Percentiles rank a stretch among this genome's conserved stretches.
Conservation (phyloP, 1,140 invertebrate genomes). For the Bombus polaris region DNA sequence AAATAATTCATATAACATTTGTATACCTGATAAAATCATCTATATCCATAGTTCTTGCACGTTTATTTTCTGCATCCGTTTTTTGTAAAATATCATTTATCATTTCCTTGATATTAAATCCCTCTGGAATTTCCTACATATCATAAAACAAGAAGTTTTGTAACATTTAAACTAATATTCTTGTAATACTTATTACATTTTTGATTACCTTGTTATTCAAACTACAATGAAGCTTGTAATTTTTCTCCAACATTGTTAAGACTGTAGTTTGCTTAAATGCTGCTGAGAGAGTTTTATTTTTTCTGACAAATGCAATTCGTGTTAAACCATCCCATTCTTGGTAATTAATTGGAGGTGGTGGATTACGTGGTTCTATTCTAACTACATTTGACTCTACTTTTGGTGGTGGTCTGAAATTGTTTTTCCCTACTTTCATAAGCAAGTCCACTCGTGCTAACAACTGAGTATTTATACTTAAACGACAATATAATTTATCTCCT, state of each 20-base stretch:
- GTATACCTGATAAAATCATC: constrained; percentile 95
- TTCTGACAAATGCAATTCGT: constrained; percentile 96
- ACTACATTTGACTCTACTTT: constrained; percentile 99
- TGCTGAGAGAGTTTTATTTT: constrained; percentile 96
- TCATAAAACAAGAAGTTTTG: constrained; percentile 37
- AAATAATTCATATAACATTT: constrained; percentile 6
- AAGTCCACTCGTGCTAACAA: constrained; percentile 97
- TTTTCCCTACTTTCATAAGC: constrained; percentile 99
- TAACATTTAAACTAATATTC: background rate
- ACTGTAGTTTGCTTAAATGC: constrained; percentile 94
- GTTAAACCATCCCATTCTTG: constrained; percentile 99
- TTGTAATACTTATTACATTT: background rate
- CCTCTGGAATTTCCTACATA: constrained; percentile 87
- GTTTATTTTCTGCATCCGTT: constrained; percentile 88
- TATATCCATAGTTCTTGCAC: constrained; percentile 97
- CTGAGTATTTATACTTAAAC: constrained; percentile 98
- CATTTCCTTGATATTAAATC: constrained; percentile 94
- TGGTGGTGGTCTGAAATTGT: constrained; percentile 99
- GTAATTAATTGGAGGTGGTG: constrained; percentile 97
- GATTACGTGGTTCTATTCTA: constrained; percentile 97
- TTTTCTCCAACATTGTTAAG: constrained; percentile 93
- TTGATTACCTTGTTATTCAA: constrained; percentile 90
- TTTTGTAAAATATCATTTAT: constrained; percentile 89
- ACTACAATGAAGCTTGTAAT: constrained; percentile 95
- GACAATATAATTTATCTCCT: constrained; percentile 98